These are phyloP conservation scores for Sympetrum striolatum DNA, from an alignment of 2,888 invertebrate species.

Conservation along the genomic window DNA sequence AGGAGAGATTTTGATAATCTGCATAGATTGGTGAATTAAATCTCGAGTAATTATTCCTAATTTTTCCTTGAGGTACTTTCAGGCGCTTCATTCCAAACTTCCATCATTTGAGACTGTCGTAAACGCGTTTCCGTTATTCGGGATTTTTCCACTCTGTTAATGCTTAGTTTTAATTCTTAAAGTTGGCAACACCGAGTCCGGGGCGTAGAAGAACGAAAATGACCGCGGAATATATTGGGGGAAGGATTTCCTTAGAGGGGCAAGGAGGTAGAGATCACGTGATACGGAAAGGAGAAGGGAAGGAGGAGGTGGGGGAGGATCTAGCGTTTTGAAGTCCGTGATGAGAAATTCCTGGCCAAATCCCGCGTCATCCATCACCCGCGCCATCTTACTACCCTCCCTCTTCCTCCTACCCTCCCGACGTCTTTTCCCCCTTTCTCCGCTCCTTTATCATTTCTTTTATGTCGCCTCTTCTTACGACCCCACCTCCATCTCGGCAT, in stretches of 20 bases:
- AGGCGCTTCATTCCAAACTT: too few relatives aligned
- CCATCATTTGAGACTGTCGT: too few relatives aligned
- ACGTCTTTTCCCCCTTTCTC: background rate
- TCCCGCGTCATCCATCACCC: conserved; percentile 39
- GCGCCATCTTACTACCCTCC: conserved; percentile 19
- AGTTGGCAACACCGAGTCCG: too few relatives aligned
- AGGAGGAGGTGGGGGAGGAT: background rate
- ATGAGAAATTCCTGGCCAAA: conserved; percentile 44
- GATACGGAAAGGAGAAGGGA: background rate
- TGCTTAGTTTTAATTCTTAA: too few relatives aligned
- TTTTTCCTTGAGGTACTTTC: too few relatives aligned
- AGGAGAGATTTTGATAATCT: too few relatives aligned
- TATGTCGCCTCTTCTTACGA: background rate
- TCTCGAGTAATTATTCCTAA: too few relatives aligned
- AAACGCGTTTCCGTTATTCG: too few relatives aligned
- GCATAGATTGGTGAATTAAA: too few relatives aligned
- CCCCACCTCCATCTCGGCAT: background rate
- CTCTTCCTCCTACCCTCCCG: background rate
- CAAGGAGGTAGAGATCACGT: background rate
- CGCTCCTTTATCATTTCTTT: background rate
- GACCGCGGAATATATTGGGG: background rate
- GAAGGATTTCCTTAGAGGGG: background rate
- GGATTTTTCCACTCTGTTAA: too few relatives aligned
- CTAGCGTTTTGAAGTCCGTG: conserved; percentile 37
- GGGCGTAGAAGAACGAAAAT: background rate